A percentile compares a stretch with the other conserved stretches of the same genome.
phyloP scores from a whole-genome alignment of 2,888 invertebrate species.

The Xylophagus ater region DNA sequence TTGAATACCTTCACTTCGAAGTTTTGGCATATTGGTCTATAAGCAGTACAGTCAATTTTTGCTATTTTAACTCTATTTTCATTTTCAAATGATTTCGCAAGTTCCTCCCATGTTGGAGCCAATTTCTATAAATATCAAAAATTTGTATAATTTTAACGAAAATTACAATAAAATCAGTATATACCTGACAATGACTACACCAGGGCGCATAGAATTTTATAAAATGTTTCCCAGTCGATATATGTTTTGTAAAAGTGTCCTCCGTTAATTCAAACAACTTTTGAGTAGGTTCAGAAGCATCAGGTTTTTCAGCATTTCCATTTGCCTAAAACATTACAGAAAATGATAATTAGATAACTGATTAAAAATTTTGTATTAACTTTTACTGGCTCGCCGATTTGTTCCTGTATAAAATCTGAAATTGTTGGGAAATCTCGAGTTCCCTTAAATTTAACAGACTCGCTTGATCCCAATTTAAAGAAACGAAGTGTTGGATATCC shows the following conservation, averaged over 20 bases:
- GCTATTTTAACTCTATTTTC: constrained; percentile 60
- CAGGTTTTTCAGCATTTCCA: constrained; percentile 15
- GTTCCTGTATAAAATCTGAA: constrained; percentile 65
- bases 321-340: constrained; percentile 15
- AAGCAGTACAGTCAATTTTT: constrained; percentile 76
- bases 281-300: constrained; percentile 9
- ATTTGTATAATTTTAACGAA: constrained; percentile 10
- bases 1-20: constrained; percentile 54
- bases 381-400: constrained; percentile 50
- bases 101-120: constrained; percentile 73
- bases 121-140: constrained; percentile 47
- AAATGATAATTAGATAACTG: neutral
- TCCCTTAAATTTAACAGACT: constrained; percentile 65
- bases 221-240: constrained; percentile 68
- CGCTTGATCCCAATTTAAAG: constrained; percentile 55
- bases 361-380: no score
- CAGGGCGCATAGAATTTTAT: constrained; percentile 88
- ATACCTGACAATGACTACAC: constrained; percentile 79
- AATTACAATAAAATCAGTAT: constrained; percentile 12
- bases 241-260: constrained; percentile 60
- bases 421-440: constrained; percentile 65
- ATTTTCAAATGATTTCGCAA: constrained; percentile 57
- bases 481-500: constrained; percentile 81
- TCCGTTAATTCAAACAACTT: constrained; percentile 59
- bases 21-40: constrained; percentile 60